These are phyloP conservation scores for Lota lota DNA, from an alignment of 2,113 vertebrate species.

Conservation along the genomic window DNA sequence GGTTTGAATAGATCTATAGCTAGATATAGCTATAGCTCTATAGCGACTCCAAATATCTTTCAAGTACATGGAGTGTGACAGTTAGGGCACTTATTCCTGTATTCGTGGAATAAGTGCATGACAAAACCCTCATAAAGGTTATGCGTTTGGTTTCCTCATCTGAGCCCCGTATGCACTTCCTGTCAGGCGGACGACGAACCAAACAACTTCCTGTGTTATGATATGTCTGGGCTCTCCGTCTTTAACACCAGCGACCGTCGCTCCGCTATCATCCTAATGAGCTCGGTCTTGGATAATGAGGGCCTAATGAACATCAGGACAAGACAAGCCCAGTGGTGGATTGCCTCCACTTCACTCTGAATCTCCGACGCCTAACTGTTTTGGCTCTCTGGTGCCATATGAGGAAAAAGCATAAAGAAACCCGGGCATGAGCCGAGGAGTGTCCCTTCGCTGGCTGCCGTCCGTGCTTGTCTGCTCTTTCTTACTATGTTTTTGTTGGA, in stretches of 20 bases:
- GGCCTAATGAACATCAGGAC: conserved; percentile 60
- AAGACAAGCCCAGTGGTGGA: conserved; percentile 44
- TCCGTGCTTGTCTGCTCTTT: conserved; percentile 3
- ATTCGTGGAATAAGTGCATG: conserved; percentile 13
- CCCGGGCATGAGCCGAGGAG: too few species aligned
- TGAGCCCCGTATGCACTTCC: conserved; percentile 1
- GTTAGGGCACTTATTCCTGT: conserved; percentile 19
- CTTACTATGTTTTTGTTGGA: background rate
- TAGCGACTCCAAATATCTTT: conserved; percentile 45
- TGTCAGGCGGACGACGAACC: conserved; percentile 42
- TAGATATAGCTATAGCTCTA: conserved; percentile 16
- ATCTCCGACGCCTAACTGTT: conserved; percentile 1
- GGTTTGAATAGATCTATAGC: conserved; percentile 36
- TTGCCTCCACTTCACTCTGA: conserved; percentile 29
- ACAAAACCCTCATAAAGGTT: background rate
- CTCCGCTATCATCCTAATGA: conserved; percentile 60
- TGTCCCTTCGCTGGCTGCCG: too few species aligned
- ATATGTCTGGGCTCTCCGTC: conserved; percentile 17
- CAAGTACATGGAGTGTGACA: conserved; percentile 30
- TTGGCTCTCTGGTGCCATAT: background rate
- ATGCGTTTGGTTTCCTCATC: too few species aligned
- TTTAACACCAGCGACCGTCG: conserved; percentile 46
- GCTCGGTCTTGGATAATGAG: conserved; percentile 64
- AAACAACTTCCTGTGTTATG: conserved; percentile 27
- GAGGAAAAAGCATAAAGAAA: background rate